Conservation (phyloP, 2,113 vertebrate genomes). For the Speoplatyrhinus poulsoni region DNA sequence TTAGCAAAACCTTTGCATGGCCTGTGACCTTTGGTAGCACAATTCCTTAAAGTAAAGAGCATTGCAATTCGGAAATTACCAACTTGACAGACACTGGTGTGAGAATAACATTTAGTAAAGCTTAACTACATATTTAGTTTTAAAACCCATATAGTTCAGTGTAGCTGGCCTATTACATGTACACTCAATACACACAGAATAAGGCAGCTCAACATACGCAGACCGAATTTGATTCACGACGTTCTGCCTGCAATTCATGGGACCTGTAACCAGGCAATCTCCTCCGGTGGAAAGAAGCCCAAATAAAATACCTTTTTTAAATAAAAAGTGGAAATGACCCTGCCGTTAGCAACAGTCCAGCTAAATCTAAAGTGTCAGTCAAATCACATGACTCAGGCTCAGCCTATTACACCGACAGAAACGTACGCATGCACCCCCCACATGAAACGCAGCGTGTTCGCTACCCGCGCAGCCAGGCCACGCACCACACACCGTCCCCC, state of each 20-base stretch:
- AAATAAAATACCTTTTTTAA: constrained; percentile 4
- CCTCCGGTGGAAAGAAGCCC: neutral
- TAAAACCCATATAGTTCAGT: neutral
- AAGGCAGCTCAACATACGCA: neutral
- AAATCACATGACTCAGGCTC: constrained; percentile 8
- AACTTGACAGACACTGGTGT: too few relatives aligned
- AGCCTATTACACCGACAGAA: constrained; percentile 2
- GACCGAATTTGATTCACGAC: too few relatives aligned
- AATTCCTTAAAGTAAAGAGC: neutral
- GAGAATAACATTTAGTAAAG: too few relatives aligned
- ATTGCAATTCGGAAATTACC: neutral
- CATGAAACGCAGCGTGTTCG: neutral
- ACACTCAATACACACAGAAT: neutral
- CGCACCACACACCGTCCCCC: constrained; percentile 7
- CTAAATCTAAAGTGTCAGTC: constrained; percentile 3
- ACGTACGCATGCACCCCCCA: constrained; percentile 8
- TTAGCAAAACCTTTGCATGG: constrained; percentile 18
- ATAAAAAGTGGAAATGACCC: constrained; percentile 1
- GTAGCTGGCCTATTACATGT: neutral
- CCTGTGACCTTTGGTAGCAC: constrained; percentile 45
- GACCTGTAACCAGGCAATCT: neutral
- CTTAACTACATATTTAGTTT: too few relatives aligned
- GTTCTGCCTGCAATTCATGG: too few relatives aligned
- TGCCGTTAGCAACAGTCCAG: neutral
- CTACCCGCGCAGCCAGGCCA: neutral